These are phyloP conservation scores for Coreoperca whiteheadi DNA, from an alignment of 2,113 vertebrate species.

Conservation along the genomic window DNA sequence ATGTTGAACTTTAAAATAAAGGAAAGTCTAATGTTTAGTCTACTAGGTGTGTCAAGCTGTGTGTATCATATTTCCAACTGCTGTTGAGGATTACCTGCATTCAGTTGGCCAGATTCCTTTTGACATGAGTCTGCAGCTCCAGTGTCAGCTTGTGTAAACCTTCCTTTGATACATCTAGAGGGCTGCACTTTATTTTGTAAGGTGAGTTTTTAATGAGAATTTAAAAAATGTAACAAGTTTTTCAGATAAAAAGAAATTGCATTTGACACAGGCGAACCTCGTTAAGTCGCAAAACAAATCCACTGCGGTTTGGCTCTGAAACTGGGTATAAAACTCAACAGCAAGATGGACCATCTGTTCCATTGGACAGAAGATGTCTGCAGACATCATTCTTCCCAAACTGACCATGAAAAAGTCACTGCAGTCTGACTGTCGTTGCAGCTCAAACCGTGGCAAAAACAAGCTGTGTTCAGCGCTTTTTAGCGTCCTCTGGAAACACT, in stretches of 20 bases:
- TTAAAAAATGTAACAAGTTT: neutral
- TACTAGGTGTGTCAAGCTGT: too few relatives aligned
- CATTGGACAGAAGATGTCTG: neutral
- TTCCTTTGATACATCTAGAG: too few relatives aligned
- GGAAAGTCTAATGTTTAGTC: too few relatives aligned
- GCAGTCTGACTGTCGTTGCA: neutral
- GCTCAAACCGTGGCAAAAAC: too few relatives aligned
- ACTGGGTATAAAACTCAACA: neutral
- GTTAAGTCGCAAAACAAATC: neutral
- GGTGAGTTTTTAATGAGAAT: neutral
- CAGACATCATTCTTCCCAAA: neutral
- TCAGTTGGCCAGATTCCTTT: constrained; percentile 8
- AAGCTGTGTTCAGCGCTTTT: too few relatives aligned
- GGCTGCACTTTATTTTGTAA: neutral
- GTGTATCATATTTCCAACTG: neutral
- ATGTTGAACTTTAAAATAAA: too few relatives aligned
- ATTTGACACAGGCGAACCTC: neutral
- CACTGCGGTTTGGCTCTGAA: neutral
- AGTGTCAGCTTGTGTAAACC: neutral
- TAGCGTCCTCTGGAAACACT: too few relatives aligned
- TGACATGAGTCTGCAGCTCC: neutral
- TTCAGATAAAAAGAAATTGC: neutral
- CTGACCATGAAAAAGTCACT: neutral
- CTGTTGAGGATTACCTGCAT: constrained; percentile 11
- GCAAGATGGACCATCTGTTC: neutral